phyloP scores from a whole-genome alignment of 2,113 vertebrate genomes.

The Paraplagusia blochii region DNA sequence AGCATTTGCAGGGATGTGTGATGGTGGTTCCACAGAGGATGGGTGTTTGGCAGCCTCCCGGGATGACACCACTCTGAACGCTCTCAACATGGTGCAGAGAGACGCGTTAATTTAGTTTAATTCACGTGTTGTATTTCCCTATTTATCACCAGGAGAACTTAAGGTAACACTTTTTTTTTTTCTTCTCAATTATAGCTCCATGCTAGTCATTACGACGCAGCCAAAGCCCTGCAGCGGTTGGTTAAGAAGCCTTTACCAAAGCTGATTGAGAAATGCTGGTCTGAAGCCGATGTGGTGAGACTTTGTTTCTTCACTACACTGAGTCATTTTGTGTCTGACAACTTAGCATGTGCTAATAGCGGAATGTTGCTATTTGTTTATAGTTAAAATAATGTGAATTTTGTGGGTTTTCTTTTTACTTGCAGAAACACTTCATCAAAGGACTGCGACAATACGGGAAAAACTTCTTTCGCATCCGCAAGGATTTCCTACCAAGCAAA shows the following conservation, averaged over 20 bases:
- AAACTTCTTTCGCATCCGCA: conserved; percentile 98
- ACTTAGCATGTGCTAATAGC: not conserved
- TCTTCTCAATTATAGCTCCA: conserved; percentile 81
- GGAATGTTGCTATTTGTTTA: not conserved
- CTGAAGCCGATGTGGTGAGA: conserved; percentile 97
- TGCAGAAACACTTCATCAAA: conserved; percentile 95
- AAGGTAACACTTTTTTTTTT: not conserved
- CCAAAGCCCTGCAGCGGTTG: conserved; percentile 95
- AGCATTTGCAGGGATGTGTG: conserved; percentile 98
- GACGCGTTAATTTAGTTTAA: too few species aligned
- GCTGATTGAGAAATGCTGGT: conserved; percentile 98
- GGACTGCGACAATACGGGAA: conserved; percentile 96
- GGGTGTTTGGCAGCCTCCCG: conserved; percentile 95
- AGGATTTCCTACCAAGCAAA: conserved; percentile 90
- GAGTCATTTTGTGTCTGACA: not conserved
- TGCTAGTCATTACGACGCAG: conserved; percentile 93
- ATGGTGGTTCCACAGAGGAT: conserved; percentile 96
- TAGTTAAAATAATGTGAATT: too few species aligned
- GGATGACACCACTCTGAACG: conserved; percentile 97
- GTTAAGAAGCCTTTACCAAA: conserved; percentile 99
- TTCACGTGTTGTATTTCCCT: too few species aligned
- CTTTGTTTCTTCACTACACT: not conserved
- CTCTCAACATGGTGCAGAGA: conserved; percentile 91
- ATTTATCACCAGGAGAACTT: too few species aligned
- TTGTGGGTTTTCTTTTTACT: not conserved